Evolutionary conservation across 2,888 invertebrate species (phyloP).

Genomic region (Oscheius sp.): DNA sequence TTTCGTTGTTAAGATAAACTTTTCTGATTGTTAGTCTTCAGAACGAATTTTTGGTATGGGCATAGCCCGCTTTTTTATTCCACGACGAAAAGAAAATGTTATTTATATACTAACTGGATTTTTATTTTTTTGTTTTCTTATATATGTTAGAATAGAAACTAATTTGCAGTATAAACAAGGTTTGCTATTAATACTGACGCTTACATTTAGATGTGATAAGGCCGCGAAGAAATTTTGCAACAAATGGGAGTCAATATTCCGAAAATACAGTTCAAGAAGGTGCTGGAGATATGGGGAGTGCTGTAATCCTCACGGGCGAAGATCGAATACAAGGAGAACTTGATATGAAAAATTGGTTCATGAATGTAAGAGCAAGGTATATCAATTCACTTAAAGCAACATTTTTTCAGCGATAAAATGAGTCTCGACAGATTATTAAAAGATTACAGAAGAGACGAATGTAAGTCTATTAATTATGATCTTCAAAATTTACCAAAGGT

Average conservation of each 20-base stretch:
- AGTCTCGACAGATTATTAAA: slow-evolving; percentile 72
- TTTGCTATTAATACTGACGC: background rate
- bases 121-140: slow-evolving; percentile 16
- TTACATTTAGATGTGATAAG: background rate
- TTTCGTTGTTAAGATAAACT: too few species aligned
- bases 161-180: background rate
- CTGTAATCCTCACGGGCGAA: slow-evolving; percentile 49
- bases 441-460: slow-evolving; percentile 72
- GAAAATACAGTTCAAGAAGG: slow-evolving; percentile 31
- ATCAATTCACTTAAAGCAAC: background rate
- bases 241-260: too few species aligned
- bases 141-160: background rate
- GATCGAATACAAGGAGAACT: slow-evolving; percentile 47
- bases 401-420: slow-evolving; percentile 72
- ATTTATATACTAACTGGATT: slow-evolving; percentile 14
- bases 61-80: slow-evolving; percentile 24
- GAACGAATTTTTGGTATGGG: slow-evolving; percentile 4
- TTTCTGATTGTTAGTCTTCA: too few species aligned
- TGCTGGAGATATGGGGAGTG: slow-evolving; percentile 58
- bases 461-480: slow-evolving; percentile 76
- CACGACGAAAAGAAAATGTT: slow-evolving; percentile 31
- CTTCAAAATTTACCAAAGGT: slow-evolving; percentile 35
- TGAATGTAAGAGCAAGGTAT: slow-evolving; percentile 64
- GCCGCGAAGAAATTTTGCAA: slow-evolving; percentile 2
- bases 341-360: slow-evolving; percentile 67